These are phyloP conservation scores for Sebastes diaconus DNA, from an alignment of 2,797 vertebrate species.

Conservation along the genomic window DNA sequence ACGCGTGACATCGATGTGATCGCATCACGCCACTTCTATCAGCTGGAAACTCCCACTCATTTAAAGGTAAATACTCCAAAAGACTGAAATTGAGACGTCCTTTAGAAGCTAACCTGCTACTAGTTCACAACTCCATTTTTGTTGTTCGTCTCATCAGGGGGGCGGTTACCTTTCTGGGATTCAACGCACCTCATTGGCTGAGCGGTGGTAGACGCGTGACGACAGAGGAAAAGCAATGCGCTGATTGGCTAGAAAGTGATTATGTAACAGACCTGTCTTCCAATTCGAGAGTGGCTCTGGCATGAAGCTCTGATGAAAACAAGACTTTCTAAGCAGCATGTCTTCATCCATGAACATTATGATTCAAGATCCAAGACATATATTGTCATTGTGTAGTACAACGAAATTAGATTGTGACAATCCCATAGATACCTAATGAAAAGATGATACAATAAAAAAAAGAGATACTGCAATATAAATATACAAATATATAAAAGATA, in stretches of 20 bases:
- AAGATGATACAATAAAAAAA: too few relatives aligned
- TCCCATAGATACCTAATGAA: too few relatives aligned
- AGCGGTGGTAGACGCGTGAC: fast-evolving
- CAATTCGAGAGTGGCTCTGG: neutral
- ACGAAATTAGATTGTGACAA: too few relatives aligned
- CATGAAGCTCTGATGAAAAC: constrained; percentile 22
- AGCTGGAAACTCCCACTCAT: fast-evolving
- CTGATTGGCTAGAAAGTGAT: constrained; percentile 48
- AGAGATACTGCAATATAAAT: too few relatives aligned
- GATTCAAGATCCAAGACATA: fast-evolving
- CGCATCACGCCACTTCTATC: neutral
- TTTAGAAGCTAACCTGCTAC: constrained; percentile 34
- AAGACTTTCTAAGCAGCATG: neutral
- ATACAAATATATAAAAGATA: too few relatives aligned
- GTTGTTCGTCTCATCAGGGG: constrained; percentile 42
- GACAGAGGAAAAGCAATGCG: fast-evolving
- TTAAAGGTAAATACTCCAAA: neutral
- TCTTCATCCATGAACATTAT: neutral
- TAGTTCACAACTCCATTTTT: constrained; percentile 68
- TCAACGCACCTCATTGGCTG: constrained; percentile 48
- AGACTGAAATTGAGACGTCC: neutral
- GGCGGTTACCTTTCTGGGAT: constrained; percentile 19
- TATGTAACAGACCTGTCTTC: constrained; percentile 17
- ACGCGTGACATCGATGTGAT: neutral
- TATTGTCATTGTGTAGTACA: too few relatives aligned